Percentiles rank a stretch among this genome's conserved stretches.
These are phyloP conservation scores for Grantiella picta DNA, from an alignment of 2,113 vertebrate species.

Conservation along the genomic window DNA sequence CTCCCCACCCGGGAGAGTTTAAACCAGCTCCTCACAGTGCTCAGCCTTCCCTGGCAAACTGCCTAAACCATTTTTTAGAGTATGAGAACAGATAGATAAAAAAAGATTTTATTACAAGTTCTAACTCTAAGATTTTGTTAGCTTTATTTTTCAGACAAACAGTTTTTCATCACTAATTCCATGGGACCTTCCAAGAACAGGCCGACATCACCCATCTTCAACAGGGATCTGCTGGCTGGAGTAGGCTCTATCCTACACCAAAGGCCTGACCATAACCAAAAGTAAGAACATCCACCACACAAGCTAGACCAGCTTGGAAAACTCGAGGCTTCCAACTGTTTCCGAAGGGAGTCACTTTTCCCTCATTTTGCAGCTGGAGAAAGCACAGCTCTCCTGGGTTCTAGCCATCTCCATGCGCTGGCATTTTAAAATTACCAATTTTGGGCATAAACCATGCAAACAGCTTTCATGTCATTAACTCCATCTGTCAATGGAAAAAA, in stretches of 20 bases:
- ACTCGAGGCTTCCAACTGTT: neutral
- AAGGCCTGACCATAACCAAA: neutral
- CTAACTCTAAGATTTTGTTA: neutral
- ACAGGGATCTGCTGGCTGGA: neutral
- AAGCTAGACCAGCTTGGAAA: neutral
- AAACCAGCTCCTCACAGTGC: neutral
- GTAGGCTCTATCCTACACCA: neutral
- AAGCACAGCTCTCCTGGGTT: neutral
- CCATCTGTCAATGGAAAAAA: neutral
- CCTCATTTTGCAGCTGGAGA: neutral
- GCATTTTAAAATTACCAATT: neutral
- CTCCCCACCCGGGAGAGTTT: neutral
- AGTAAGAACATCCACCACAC: neutral
- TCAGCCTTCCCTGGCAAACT: neutral
- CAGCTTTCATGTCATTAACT: neutral
- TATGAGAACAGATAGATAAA: neutral
- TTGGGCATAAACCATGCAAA: neutral
- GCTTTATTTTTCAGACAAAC: neutral
- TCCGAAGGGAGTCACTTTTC: neutral
- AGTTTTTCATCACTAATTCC: neutral
- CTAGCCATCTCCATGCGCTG: neutral
- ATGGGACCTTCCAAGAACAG: neutral
- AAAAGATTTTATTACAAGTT: neutral
- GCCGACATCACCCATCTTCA: neutral
- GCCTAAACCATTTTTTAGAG: neutral